phyloP scores from a whole-genome alignment of 92 coral and sea anemone genomes.

The Hydrozoanthus gracilis region DNA sequence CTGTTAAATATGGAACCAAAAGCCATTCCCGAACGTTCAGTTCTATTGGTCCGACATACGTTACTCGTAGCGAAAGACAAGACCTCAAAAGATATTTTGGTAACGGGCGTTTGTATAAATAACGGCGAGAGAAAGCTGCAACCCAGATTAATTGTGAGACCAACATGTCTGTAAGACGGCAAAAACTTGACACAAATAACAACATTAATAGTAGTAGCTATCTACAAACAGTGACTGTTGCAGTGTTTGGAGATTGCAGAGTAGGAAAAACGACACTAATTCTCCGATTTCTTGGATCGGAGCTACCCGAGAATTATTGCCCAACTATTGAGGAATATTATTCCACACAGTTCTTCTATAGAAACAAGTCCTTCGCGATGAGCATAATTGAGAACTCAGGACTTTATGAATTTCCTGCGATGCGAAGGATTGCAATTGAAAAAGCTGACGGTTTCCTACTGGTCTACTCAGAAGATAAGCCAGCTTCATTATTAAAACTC shows the following conservation, averaged over 20 bases:
- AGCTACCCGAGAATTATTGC: slow-evolving; percentile 64
- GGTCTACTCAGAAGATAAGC: slow-evolving; percentile 76
- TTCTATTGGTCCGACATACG: no score
- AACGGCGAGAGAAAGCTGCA: no score
- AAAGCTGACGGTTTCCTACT: slow-evolving; percentile 88
- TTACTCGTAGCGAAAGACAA: no score
- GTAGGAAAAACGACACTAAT: slow-evolving; percentile 95
- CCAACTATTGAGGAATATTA: slow-evolving; percentile 94
- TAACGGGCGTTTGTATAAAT: no score
- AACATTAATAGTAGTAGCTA: background rate
- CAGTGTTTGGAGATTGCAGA: slow-evolving; percentile 83
- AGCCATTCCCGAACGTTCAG: no score
- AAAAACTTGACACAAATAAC: background rate
- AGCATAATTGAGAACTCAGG: slow-evolving; percentile 95
- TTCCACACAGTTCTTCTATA: slow-evolving; percentile 75
- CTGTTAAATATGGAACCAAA: no score
- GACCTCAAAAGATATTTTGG: no score
- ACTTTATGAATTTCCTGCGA: slow-evolving; percentile 92
- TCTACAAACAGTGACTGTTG: slow-evolving; percentile 77
- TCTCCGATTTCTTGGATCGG: slow-evolving; percentile 75
- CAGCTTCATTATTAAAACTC: slow-evolving; percentile 69
- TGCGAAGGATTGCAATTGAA: slow-evolving; percentile 85
- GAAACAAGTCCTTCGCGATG: slow-evolving; percentile 78
- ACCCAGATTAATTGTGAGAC: background rate
- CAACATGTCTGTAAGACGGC: slow-evolving; percentile 28